These are phyloP conservation scores for Arenaria interpres DNA, from an alignment of 2,113 vertebrate species.

Conservation along the genomic window DNA sequence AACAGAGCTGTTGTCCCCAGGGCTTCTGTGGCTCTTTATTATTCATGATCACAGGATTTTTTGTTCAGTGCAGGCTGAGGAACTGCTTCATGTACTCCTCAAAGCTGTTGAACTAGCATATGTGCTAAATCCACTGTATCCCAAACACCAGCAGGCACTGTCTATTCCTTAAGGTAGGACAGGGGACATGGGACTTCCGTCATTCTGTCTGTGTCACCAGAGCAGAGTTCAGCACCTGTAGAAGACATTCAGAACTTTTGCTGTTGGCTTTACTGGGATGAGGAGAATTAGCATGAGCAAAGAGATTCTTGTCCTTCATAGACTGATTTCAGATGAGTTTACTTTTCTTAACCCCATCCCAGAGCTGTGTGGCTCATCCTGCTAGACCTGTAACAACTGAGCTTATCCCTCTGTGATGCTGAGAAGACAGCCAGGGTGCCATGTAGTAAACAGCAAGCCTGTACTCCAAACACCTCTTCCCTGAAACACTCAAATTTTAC, in stretches of 20 bases:
- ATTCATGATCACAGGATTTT: not conserved
- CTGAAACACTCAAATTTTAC: not conserved
- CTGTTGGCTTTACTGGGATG: not conserved
- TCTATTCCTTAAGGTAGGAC: too few species aligned
- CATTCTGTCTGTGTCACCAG: not conserved
- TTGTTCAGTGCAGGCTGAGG: not conserved
- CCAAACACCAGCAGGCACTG: not conserved
- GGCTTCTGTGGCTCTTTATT: not conserved
- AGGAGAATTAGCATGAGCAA: not conserved
- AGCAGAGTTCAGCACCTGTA: not conserved
- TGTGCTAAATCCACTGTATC: fast-evolving
- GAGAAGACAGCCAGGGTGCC: not conserved
- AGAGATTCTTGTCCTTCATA: not conserved
- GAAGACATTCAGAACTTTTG: not conserved
- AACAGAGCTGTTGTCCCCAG: not conserved
- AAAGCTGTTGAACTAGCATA: not conserved
- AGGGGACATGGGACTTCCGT: not conserved
- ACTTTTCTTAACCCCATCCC: not conserved
- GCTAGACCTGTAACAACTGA: not conserved
- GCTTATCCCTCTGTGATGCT: not conserved
- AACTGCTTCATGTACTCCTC: not conserved
- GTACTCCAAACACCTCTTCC: not conserved
- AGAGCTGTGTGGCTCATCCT: not conserved
- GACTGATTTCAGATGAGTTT: not conserved
- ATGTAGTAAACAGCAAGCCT: not conserved